Evolutionary conservation across 37 sponge, comb jelly and placozoan genomes (phyloP), one percentile per base, ranked within the genome.

Genomic region (Mnemiopsis leidyi): DNA sequence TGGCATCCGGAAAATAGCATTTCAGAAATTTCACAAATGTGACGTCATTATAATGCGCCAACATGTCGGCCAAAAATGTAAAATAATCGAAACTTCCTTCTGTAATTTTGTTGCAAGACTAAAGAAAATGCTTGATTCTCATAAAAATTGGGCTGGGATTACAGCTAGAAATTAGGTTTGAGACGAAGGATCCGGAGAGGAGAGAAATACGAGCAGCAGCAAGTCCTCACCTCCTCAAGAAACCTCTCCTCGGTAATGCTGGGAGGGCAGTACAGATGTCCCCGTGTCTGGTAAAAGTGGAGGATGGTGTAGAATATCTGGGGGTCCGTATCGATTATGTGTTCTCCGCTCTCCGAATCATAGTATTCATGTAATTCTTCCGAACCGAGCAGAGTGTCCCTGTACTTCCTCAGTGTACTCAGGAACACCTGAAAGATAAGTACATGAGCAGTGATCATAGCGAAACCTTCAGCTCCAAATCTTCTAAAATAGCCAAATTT

Each of bases 231-330:
- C 90, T 85, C 90, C 29, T 85, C 90, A 0, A 85, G 9, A 21
- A 85, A 85, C 2, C 90, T 7, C 0, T 85, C 90, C 61, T 85
- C 90, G 23, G 90, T 32, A 67, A 85, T 40, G 29, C 67, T 48
- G 0, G 90, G 90, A 0, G 90, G 90, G 30, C 90, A 85, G 90
- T 48, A 85, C 24, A 85, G 90, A 18, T 85, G 90, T 18, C 90
- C 90, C 24, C 25, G 9, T 1, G 90, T 85, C 90, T 85, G 90
- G 39, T 85, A 85, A 21, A 85, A 85, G 90, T 85, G 90, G 2
- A 85, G 90, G 67, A 85, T 85, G 61, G 90, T 85, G 67, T 85
- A 85, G 67, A 85, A 85, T 23, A 85, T 85, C 61, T 85, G 90
- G 61, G 90, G 90, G 61, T 85, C 90, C 61, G 90, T 85, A 30